Evolutionary conservation across 2,888 invertebrate species (phyloP).

Genomic region (Aleiodes testaceus): DNA sequence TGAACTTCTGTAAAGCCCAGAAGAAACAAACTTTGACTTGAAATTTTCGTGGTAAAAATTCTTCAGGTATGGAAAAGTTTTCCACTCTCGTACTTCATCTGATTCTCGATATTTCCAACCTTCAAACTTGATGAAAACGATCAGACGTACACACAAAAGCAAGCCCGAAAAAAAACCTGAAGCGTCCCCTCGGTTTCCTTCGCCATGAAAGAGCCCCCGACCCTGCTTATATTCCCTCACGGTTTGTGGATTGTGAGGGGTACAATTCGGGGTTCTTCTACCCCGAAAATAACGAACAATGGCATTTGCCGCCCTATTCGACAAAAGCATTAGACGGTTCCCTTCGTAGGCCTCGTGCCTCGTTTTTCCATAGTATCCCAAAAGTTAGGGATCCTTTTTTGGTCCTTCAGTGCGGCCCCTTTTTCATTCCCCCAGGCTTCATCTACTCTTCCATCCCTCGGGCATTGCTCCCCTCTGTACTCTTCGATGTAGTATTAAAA

Average conservation of each 20-base stretch:
- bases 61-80: too few relatives aligned
- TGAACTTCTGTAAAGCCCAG: not conserved
- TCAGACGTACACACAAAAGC: conserved; percentile 45
- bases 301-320: conserved; percentile 30
- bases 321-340: conserved; percentile 25
- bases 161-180: conserved; percentile 64
- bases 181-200: conserved; percentile 63
- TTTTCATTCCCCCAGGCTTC: conserved; percentile 24
- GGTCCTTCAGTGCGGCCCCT: conserved; percentile 8
- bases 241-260: conserved; percentile 21
- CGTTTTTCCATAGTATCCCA: conserved; percentile 13
- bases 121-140: not conserved
- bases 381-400: conserved; percentile 24
- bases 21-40: too few relatives aligned
- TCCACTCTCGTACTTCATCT: conserved; percentile 15
- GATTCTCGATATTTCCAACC: too few relatives aligned
- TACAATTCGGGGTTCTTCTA: conserved; percentile 33
- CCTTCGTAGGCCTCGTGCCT: conserved; percentile 17
- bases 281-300: conserved; percentile 41
- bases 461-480: conserved; percentile 6
- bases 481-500: conserved; percentile 14
- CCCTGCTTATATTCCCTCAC: conserved; percentile 46
- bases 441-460: conserved; percentile 14
- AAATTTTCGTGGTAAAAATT: too few relatives aligned
- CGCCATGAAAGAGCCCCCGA: conserved; percentile 44